Evolutionary conservation across 2,888 invertebrate species (phyloP).

Genomic region (Mesopsocus fuscifrons): DNA sequence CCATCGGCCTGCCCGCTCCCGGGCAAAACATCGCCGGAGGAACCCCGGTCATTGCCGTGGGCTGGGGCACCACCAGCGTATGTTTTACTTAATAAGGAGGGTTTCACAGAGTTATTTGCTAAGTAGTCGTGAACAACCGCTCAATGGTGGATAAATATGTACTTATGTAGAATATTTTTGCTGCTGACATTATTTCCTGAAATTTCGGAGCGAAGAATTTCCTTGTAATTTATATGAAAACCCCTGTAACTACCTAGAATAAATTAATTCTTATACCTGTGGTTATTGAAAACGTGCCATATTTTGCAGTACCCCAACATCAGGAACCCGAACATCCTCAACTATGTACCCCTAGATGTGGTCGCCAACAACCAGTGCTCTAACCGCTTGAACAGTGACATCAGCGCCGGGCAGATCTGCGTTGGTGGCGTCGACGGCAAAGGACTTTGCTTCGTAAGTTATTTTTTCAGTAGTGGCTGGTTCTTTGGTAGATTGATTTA

Average conservation of each 20-base stretch:
- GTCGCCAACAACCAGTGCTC: constrained; percentile 7
- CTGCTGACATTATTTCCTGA: too few species aligned
- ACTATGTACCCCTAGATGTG: constrained; percentile 3
- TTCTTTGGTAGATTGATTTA: too few species aligned
- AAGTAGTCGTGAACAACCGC: too few species aligned
- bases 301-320: constrained; percentile 2
- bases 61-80: constrained; percentile 13
- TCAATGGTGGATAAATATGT: too few species aligned
- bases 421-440: constrained; percentile 13
- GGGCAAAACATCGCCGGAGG: constrained; percentile 9
- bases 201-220: too few species aligned
- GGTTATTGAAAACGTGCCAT: background rate
- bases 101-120: background rate
- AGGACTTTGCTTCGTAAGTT: constrained; percentile 14
- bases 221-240: too few species aligned
- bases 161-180: too few species aligned
- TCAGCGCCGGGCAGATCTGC: constrained; percentile 12
- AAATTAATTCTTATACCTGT: too few species aligned
- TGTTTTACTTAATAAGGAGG: background rate
- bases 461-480: too few species aligned
- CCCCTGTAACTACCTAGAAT: too few species aligned
- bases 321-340: constrained; percentile 7
- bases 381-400: background rate
- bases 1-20: constrained; percentile 12
- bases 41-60: constrained; percentile 8